Percentiles rank a stretch among this genome's conserved stretches.
These are phyloP conservation scores for Cyanocitta stelleri DNA, from an alignment of 2,113 vertebrate species.

Conservation along the genomic window DNA sequence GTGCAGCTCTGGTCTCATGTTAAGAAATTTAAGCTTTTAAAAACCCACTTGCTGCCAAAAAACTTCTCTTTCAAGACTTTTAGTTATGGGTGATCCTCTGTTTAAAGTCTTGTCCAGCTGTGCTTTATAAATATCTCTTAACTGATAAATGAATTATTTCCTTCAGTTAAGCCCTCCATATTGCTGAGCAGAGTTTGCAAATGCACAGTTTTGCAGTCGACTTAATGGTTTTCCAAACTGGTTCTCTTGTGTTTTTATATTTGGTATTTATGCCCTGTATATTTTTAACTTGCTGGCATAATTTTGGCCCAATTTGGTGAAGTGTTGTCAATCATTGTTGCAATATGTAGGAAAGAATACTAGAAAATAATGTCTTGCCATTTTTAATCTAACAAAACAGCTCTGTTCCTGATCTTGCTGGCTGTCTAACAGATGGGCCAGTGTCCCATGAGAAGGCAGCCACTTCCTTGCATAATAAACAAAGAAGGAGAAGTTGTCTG, in stretches of 20 bases:
- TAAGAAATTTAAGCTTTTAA: constrained; percentile 16
- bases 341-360: background rate
- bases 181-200: background rate
- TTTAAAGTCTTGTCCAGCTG: constrained; percentile 31
- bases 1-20: background rate
- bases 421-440: constrained; percentile 50
- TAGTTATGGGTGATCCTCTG: background rate
- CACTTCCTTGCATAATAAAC: constrained; percentile 60
- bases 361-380: constrained; percentile 1
- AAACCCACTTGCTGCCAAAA: constrained; percentile 10
- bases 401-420: constrained; percentile 35
- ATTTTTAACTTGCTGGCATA: background rate
- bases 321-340: background rate
- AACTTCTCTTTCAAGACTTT: background rate
- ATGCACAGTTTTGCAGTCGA: background rate
- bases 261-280: background rate
- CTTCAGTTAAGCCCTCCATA: background rate
- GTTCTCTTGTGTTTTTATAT: background rate
- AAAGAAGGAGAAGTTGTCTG: constrained; percentile 56
- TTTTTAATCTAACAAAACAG: constrained; percentile 33
- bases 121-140: constrained; percentile 38
- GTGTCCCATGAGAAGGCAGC: constrained; percentile 50
- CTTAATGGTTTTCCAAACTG: background rate
- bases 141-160: constrained; percentile 39
- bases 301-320: background rate